phyloP scores from a whole-genome alignment of 2,888 invertebrate species.

The Plutella xylostella region DNA sequence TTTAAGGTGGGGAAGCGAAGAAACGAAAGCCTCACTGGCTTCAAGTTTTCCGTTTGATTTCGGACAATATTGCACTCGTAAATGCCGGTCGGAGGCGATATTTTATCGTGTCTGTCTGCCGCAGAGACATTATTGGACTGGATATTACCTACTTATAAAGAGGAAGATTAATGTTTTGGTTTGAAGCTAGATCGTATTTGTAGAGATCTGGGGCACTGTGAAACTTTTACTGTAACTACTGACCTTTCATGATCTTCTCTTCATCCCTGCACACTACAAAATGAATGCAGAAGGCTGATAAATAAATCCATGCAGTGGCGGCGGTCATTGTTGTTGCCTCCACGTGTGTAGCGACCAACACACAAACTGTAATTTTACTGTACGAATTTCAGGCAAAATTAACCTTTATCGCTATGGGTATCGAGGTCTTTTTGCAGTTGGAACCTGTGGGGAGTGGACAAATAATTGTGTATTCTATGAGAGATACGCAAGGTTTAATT shows the following conservation, averaged over 20 bases:
- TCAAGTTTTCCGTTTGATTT: background rate
- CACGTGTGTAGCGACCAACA: background rate
- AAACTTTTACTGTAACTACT: background rate
- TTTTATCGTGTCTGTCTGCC: background rate
- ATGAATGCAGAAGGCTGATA: slow-evolving; percentile 20
- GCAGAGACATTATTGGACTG: background rate
- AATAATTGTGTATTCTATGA: background rate
- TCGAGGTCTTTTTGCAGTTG: background rate
- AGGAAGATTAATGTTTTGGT: too few relatives aligned
- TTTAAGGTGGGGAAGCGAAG: background rate
- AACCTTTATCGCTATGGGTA: background rate
- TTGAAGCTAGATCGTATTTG: too few relatives aligned
- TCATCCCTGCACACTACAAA: slow-evolving; percentile 42
- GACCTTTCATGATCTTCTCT: slow-evolving; percentile 61
- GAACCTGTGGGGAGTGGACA: background rate
- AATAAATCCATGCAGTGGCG: background rate
- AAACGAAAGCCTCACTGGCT: background rate
- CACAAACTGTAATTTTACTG: too few relatives aligned
- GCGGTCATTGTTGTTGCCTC: background rate
- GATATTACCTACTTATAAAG: background rate
- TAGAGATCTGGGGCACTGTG: too few relatives aligned
- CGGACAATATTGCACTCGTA: background rate
- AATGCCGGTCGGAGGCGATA: background rate
- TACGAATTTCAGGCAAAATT: background rate
- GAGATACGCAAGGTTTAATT: background rate